Percentiles rank a stretch among this genome's conserved stretches.
phyloP scores from a whole-genome alignment of 2,888 invertebrate species.

The Amblyjoppa proteus region DNA sequence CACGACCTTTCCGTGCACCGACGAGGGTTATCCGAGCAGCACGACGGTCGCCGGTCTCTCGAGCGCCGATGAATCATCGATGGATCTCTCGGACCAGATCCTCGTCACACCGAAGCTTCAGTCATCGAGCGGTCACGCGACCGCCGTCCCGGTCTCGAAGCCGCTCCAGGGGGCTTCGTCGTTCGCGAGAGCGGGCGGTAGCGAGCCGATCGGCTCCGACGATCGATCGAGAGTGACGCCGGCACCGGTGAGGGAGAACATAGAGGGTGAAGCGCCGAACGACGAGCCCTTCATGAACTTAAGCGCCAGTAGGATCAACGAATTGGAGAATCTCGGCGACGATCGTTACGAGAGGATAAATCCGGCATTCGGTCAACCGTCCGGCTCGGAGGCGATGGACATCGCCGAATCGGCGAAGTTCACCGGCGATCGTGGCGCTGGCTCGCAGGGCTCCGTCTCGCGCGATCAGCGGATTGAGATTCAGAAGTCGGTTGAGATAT shows the following conservation, averaged over 20 bases:
- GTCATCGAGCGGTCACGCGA: constrained; percentile 65
- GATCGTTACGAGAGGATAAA: constrained; percentile 65
- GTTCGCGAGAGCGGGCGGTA: constrained; percentile 77
- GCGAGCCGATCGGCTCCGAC: constrained; percentile 70
- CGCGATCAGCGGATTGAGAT: constrained; percentile 77
- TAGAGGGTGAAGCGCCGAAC: constrained; percentile 61
- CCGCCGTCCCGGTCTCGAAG: constrained; percentile 77
- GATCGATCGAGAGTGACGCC: constrained; percentile 52
- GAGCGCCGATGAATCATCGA: constrained; percentile 36
- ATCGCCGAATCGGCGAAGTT: constrained; percentile 46
- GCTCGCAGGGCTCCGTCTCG: constrained; percentile 9
- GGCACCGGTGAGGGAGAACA: constrained; percentile 71
- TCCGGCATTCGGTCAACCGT: constrained; percentile 63
- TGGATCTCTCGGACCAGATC: constrained; percentile 17
- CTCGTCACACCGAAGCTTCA: constrained; percentile 62
- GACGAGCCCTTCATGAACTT: constrained; percentile 59
- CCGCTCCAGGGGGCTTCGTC: constrained; percentile 81
- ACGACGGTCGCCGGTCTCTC: constrained; percentile 63
- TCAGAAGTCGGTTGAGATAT: constrained; percentile 82
- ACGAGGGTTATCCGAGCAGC: constrained; percentile 74
- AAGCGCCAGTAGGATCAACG: constrained; percentile 68
- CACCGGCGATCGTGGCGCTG: constrained; percentile 17
- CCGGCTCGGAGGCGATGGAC: not conserved
- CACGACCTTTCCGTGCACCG: constrained; percentile 72
- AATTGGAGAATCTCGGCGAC: constrained; percentile 53